phyloP scores from a whole-genome alignment of 2,888 invertebrate species.

The Lomographa bimaculata region DNA sequence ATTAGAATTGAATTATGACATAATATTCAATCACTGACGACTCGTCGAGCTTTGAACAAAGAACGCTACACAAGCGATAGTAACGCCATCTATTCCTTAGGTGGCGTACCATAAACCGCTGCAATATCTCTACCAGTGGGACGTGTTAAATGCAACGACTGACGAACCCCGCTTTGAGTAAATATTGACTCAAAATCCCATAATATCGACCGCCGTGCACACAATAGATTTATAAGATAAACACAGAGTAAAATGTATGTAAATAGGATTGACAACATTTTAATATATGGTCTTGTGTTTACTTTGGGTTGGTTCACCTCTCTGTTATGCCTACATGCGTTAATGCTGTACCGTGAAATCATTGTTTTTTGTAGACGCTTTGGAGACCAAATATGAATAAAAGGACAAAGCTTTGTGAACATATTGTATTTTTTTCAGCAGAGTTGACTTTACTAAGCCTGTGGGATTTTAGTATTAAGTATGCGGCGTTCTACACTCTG shows the following conservation, averaged over 20 bases:
- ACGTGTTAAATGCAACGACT: conserved; percentile 78
- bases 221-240: conserved; percentile 83
- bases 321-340: conserved; percentile 81
- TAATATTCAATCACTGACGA: too few species aligned
- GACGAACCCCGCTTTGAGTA: conserved; percentile 69
- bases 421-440: conserved; percentile 63
- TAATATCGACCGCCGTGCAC: conserved; percentile 79
- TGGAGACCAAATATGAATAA: conserved; percentile 80
- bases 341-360: conserved; percentile 82
- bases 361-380: conserved; percentile 77
- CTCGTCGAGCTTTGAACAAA: too few species aligned
- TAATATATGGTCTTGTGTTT: conserved; percentile 80
- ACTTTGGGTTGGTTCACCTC: conserved; percentile 70
- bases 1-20: too few species aligned
- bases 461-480: conserved; percentile 64
- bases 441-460: conserved; percentile 67
- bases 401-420: conserved; percentile 73
- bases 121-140: conserved; percentile 57
- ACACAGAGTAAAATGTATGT: conserved; percentile 81
- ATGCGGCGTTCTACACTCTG: conserved; percentile 51
- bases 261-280: conserved; percentile 83
- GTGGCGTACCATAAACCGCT: conserved; percentile 27
- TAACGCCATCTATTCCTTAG: conserved; percentile 59
- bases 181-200: conserved; percentile 81
- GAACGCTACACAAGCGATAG: too few species aligned